Evolutionary conservation across 2,888 invertebrate species (phyloP), one percentile per base, ranked within the genome.

Genomic region (Caradrina clavipalpis): DNA sequence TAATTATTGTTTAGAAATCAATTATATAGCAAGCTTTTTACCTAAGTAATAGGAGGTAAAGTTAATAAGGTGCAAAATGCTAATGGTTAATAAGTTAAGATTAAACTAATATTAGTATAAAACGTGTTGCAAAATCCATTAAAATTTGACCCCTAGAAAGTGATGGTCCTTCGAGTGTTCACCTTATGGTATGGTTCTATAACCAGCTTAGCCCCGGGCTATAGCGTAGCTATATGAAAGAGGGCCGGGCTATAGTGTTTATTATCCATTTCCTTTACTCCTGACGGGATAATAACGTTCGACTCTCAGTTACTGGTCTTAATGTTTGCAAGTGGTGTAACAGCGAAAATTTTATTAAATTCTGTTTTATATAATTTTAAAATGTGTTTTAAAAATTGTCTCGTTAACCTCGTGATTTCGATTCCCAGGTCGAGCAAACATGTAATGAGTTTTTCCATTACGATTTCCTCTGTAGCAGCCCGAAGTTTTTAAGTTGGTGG

Each of bases 201-300:
- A 81, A 83, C 84, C 62, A 78, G 72, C 69, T 57, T 72, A 51
- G 82, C 81, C 69, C 7, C 7, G 54, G 72, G 81, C 69, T 50
- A 51, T 39, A 45, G 59, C 56, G 42, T 54, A 61, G 55, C 66
- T 56, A 50, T 62, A 61, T 55, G 70, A 63, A 73, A 51, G 67
- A 78, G 69, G 75, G 82, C 78, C 71, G 69, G 69, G 56, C 57
- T 26, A 68, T 49, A 64, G 78, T 78, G 69, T 81, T 81, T 81
- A 81, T 81, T 78, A 71, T 67, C 72, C 67, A 84, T 84, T 84
- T 84, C 84, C 81, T 81, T 72, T 68, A 39, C 47, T 73, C 54
- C 45, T 73, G 74, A 67, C 78, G 65, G 69, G 58, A 67, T 81
- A 81, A 83, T 83, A 73, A 71, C 76, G 58, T 50, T 69, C 45